A percentile compares a stretch with the other conserved stretches of the same genome.
These are phyloP conservation scores for Zosterops borbonicus DNA, from an alignment of 2,113 vertebrate genomes.

Conservation along the genomic window DNA sequence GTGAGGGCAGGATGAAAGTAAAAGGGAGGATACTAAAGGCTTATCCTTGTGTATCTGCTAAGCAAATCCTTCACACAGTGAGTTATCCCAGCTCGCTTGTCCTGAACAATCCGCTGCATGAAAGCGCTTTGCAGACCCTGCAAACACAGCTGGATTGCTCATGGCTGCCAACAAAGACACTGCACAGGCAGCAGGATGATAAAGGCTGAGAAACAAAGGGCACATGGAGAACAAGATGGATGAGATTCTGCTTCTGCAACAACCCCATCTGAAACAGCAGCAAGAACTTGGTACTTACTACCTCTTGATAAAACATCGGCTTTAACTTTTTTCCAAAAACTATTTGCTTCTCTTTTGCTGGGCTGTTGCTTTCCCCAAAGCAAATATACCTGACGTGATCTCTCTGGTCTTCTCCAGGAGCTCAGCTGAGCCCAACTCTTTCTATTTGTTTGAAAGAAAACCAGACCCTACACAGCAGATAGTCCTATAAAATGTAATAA, in stretches of 20 bases:
- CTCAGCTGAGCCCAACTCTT: not conserved
- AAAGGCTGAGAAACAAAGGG: not conserved
- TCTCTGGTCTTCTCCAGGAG: not conserved
- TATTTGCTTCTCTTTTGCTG: not conserved
- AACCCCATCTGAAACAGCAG: not conserved
- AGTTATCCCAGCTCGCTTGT: not conserved
- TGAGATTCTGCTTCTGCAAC: not conserved
- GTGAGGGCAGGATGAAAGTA: not conserved
- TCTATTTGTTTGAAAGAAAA: not conserved
- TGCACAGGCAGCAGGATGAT: not conserved
- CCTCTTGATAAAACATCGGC: not conserved
- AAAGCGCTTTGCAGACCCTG: not conserved
- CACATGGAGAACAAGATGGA: not conserved
- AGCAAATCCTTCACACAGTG: not conserved
- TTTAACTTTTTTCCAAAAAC: not conserved
- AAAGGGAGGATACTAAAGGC: not conserved
- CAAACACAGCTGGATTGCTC: not conserved
- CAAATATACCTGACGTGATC: rapidly evolving
- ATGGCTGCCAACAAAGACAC: not conserved
- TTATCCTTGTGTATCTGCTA: not conserved
- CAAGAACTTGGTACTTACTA: not conserved
- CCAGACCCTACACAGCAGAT: not conserved
- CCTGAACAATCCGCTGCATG: not conserved
- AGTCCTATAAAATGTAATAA: not conserved
- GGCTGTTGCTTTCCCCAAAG: not conserved